phyloP scores from a whole-genome alignment of 2,797 vertebrate species.

The Sebastes itinus region DNA sequence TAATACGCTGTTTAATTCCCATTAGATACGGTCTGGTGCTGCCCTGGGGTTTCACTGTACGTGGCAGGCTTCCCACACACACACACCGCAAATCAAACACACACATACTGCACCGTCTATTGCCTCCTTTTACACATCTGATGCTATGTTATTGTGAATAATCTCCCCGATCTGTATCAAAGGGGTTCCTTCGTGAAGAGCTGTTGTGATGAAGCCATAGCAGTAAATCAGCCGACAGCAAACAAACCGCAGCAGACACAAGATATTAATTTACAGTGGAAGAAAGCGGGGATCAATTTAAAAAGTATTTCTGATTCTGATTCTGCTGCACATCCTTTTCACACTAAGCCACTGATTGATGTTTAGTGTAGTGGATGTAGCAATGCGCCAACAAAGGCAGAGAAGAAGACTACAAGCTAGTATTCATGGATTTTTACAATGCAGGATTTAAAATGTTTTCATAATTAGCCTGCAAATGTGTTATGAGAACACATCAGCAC shows the following conservation, averaged over 20 bases:
- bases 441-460: not conserved
- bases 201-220: constrained; percentile 12
- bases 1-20: constrained; percentile 70
- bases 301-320: too few species aligned
- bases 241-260: not conserved
- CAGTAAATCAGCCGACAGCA: constrained; percentile 2
- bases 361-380: not conserved
- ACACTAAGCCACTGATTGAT: not conserved
- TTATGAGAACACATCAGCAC: not conserved
- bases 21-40: constrained; percentile 72
- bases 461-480: not conserved
- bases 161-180: constrained; percentile 13
- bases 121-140: constrained; percentile 1
- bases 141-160: constrained; percentile 1
- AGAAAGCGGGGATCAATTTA: not conserved
- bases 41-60: constrained; percentile 44
- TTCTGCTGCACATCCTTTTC: not conserved
- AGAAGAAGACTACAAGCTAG: not conserved
- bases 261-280: not conserved
- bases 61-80: constrained; percentile 38
- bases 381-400: not conserved
- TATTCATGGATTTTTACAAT: not conserved
- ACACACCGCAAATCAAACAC: constrained; percentile 22
- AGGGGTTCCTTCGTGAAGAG: constrained; percentile 10
- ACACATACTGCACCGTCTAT: constrained; percentile 3